phyloP scores from a whole-genome alignment of 2,888 invertebrate species.

The Drosophila flavopinicola region DNA sequence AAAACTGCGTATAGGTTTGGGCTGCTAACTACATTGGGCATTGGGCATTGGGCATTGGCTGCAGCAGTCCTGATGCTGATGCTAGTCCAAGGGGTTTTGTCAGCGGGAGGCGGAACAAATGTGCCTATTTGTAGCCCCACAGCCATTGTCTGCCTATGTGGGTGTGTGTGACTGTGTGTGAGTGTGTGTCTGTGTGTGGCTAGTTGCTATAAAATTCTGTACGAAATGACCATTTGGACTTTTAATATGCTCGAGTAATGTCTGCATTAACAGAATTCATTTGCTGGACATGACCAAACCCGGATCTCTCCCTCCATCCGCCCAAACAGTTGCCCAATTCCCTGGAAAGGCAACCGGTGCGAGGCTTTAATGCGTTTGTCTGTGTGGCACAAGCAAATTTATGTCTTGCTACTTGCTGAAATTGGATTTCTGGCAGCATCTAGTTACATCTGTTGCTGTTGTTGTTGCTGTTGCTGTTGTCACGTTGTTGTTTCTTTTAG shows the following conservation, averaged over 20 bases:
- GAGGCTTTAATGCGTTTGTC: constrained; percentile 37
- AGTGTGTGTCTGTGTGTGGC: constrained; percentile 37
- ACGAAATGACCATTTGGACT: constrained; percentile 79
- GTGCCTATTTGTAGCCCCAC: constrained; percentile 71
- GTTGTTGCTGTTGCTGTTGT: constrained; percentile 41
- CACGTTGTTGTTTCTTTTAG: constrained; percentile 61
- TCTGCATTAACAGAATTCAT: constrained; percentile 82
- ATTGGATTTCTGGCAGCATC: constrained; percentile 74
- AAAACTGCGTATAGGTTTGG: constrained; percentile 64
- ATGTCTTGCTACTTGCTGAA: constrained; percentile 77
- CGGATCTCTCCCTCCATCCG: background rate
- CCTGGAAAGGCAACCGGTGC: constrained; percentile 33
- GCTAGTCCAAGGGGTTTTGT: constrained; percentile 31
- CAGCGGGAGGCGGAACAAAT: constrained; percentile 62
- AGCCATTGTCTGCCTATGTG: constrained; percentile 27
- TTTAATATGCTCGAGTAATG: constrained; percentile 82
- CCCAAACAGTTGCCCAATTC: constrained; percentile 34
- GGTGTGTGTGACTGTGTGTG: constrained; percentile 9
- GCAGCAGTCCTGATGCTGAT: constrained; percentile 55
- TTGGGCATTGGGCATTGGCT: too few species aligned
- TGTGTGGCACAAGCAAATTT: constrained; percentile 76
- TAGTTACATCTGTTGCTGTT: constrained; percentile 31
- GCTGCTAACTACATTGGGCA: constrained; percentile 67
- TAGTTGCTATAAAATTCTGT: constrained; percentile 77
- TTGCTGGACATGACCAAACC: constrained; percentile 63